These are phyloP conservation scores for Cotesia typhae DNA, from an alignment of 1,140 invertebrate genomes.

Conservation along the genomic window DNA sequence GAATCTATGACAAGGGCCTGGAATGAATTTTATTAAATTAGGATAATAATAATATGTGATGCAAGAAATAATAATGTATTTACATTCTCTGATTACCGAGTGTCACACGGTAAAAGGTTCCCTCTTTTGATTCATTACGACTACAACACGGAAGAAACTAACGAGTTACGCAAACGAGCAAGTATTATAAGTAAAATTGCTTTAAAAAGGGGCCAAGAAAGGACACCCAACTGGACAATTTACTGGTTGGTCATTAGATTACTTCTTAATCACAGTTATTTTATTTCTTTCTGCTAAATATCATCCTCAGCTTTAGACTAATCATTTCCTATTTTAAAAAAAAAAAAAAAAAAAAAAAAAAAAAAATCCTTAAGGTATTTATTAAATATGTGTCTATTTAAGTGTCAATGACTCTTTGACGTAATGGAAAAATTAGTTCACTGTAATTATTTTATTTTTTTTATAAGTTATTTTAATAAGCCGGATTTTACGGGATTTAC, in stretches of 20 bases:
- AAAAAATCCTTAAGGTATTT: no score
- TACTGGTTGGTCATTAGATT: not conserved
- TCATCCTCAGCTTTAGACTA: no score
- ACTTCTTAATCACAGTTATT: not conserved
- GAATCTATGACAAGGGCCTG: not conserved
- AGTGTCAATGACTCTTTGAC: no score
- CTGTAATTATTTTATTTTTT: no score
- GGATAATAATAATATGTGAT: not conserved
- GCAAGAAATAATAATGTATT: conserved; percentile 14
- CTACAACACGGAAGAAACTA: conserved; percentile 49
- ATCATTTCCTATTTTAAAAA: no score
- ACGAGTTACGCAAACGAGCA: conserved; percentile 45
- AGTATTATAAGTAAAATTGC: no score
- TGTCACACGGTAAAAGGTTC: conserved; percentile 20
- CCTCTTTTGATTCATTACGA: conserved; percentile 38
- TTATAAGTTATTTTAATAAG: no score
- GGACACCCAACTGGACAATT: conserved; percentile 46
- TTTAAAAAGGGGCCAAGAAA: conserved; percentile 43
- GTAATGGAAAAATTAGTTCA: no score
- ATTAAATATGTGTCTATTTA: no score
- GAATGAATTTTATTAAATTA: not conserved
- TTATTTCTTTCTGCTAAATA: not conserved
- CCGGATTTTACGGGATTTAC: no score
- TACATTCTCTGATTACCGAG: conserved; percentile 23
- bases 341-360: no score